Conservation (phyloP, 2,113 vertebrate genomes). For the Otus sunia region DNA sequence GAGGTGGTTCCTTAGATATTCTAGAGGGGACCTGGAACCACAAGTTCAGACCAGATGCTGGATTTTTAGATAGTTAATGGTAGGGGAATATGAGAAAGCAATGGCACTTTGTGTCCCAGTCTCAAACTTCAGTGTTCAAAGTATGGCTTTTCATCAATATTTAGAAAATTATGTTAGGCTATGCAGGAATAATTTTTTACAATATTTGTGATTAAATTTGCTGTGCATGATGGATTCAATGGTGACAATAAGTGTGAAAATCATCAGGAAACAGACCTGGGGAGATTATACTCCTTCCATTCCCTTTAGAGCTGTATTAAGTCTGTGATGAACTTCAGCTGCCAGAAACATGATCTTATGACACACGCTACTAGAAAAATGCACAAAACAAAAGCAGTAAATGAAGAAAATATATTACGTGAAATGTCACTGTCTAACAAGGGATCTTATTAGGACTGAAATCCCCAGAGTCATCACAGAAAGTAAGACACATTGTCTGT, state of each 20-base stretch:
- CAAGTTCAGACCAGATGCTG: not conserved
- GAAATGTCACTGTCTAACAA: not conserved
- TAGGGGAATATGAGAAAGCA: not conserved
- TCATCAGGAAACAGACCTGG: not conserved
- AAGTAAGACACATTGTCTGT: not conserved
- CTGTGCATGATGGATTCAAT: not conserved
- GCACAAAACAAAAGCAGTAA: not conserved
- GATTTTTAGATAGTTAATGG: not conserved
- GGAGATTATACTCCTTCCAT: not conserved
- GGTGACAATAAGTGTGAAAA: not conserved
- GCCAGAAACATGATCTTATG: not conserved
- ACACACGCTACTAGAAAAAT: not conserved
- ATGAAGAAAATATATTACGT: not conserved
- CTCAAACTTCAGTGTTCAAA: not conserved
- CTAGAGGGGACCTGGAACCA: not conserved
- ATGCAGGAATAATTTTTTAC: not conserved
- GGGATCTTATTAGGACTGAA: not conserved
- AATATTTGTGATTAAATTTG: not conserved
- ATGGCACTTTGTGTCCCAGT: rapidly evolving
- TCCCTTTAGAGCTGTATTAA: not conserved
- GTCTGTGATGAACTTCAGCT: not conserved
- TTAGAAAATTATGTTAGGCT: not conserved
- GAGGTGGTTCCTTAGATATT: not conserved
- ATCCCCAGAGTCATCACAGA: not conserved
- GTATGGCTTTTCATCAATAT: not conserved